A percentile compares a stretch with the other conserved stretches of the same genome.
These are phyloP conservation scores for Ruditapes philippinarum DNA, from an alignment of 1,140 invertebrate genomes.

Conservation along the genomic window DNA sequence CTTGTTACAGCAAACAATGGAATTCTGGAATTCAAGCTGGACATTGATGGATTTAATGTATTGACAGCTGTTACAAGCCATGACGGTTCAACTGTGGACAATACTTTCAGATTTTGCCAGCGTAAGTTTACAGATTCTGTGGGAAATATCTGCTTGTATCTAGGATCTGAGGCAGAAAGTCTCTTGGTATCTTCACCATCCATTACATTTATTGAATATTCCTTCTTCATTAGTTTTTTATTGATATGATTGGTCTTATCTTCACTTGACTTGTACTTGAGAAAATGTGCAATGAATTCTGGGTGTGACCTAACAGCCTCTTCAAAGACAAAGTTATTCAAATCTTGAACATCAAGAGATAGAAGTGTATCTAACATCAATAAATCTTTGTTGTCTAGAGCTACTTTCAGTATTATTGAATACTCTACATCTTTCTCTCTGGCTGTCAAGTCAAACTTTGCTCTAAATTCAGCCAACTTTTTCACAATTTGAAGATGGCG, in stretches of 20 bases:
- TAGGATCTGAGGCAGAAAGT: constrained; percentile 70
- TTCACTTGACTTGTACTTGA: constrained; percentile 78
- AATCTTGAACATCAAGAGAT: constrained; percentile 94
- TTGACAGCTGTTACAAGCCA: constrained; percentile 91
- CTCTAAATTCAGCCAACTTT: constrained; percentile 91
- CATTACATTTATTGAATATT: constrained; percentile 35
- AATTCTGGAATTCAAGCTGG: constrained; percentile 87
- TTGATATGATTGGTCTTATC: constrained; percentile 77
- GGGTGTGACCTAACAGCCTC: constrained; percentile 92
- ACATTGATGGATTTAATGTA: constrained; percentile 77
- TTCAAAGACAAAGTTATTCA: constrained; percentile 93
- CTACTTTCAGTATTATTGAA: constrained; percentile 91
- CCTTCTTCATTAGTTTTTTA: constrained; percentile 70
- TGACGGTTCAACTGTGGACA: constrained; percentile 89
- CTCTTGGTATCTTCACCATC: constrained; percentile 57
- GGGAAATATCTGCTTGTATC: constrained; percentile 91
- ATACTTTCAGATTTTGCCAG: constrained; percentile 93
- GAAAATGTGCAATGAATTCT: constrained; percentile 90
- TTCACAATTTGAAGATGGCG: constrained; percentile 92
- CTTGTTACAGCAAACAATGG: constrained; percentile 96
- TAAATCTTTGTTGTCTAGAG: constrained; percentile 90
- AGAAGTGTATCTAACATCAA: constrained; percentile 91
- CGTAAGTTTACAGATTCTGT: constrained; percentile 96
- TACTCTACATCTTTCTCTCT: constrained; percentile 77
- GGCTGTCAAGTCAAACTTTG: constrained; percentile 87